Percentiles rank a stretch among this genome's conserved stretches.
Conservation (phyloP, 2,797 vertebrate species). For the Yasuhikotakia modesta region DNA sequence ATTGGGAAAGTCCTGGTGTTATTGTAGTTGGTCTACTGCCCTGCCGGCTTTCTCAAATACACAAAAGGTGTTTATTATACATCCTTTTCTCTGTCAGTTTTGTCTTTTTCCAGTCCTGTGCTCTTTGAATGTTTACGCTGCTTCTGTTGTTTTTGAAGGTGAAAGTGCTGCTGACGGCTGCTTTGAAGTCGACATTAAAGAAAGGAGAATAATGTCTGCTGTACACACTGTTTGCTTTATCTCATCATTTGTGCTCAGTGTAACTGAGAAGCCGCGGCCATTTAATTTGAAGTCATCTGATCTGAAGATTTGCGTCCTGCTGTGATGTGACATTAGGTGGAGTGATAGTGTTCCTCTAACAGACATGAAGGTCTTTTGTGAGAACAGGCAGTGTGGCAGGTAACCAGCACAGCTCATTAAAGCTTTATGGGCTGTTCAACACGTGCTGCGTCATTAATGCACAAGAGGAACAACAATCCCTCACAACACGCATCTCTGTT, state of each 20-base stretch:
- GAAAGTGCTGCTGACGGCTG: not conserved
- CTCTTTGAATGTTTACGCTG: not conserved
- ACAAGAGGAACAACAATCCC: constrained; percentile 17
- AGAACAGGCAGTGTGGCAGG: constrained; percentile 50
- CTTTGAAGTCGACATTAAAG: constrained; percentile 44
- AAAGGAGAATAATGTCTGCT: constrained; percentile 39
- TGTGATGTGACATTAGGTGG: constrained; percentile 30
- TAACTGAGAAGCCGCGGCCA: constrained; percentile 32
- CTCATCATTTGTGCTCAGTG: constrained; percentile 35
- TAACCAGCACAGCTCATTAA: constrained; percentile 60
- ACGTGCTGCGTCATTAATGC: constrained; percentile 49
- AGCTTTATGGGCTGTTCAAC: constrained; percentile 44
- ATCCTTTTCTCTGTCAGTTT: not conserved
- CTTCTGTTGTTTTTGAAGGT: constrained; percentile 26
- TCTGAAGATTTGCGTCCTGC: constrained; percentile 43
- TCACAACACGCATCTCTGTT: constrained; percentile 36
- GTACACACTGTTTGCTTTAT: constrained; percentile 35
- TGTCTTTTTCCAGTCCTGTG: constrained; percentile 17
- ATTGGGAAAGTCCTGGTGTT: constrained; percentile 25
- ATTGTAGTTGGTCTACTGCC: not conserved
- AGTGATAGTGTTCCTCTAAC: constrained; percentile 34
- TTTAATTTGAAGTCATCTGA: constrained; percentile 52
- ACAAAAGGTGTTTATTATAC: not conserved
- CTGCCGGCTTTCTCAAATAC: constrained; percentile 11
- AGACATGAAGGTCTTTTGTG: constrained; percentile 23